Evolutionary conservation across 2,888 invertebrate species (phyloP), one percentile per base, ranked within the genome.

Genomic region (Drosophila glabriapex): DNA sequence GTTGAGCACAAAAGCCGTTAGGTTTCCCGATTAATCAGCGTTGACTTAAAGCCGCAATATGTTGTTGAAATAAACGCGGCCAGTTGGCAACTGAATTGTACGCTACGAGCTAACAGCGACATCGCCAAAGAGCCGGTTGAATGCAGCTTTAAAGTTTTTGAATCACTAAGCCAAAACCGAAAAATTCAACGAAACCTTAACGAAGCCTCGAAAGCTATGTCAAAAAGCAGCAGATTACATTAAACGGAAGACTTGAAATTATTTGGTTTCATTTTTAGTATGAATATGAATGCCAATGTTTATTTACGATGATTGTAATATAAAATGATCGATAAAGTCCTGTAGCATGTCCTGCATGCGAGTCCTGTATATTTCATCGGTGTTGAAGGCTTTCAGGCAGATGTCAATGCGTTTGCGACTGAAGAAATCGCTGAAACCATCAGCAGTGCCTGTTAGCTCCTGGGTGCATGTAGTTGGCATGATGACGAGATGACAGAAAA

Each of bases 391-490:
- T 78, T 94, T 93, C 67, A 94, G 90, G 58, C 96, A 94, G 80
- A 95, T 95, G 25, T 94, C 91, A 9, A 94, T 94, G 82, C 95
- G 95, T 81, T 95, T 94, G 39, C 82, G 93, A 4, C 93, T 93
- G 9, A 95, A 93, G 84, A 95, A 95, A 52, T 95, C 94, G 37
- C 94, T 92, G 87, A 95, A 96, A 37, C 94, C 94, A 12, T 92
- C 93, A 0, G 94, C 93, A 67, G 95, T 94, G 10, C 92, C 85
- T 31, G 95, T 94, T 29, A 94, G 90, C 67, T 92, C 87, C 10
- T 93, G 94, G 0, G 94, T 94, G 31, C 94, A 76, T n/a, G 94
- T 93, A 7, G 94, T 93, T 14, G 95, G 94, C 39, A 96, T 86
- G 89, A 95, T 94, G 28, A 95, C 94, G 70, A 94, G 78, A 92